Evolutionary conservation across 2,888 invertebrate genomes (phyloP).

Genomic region (Tribolium freemani): DNA sequence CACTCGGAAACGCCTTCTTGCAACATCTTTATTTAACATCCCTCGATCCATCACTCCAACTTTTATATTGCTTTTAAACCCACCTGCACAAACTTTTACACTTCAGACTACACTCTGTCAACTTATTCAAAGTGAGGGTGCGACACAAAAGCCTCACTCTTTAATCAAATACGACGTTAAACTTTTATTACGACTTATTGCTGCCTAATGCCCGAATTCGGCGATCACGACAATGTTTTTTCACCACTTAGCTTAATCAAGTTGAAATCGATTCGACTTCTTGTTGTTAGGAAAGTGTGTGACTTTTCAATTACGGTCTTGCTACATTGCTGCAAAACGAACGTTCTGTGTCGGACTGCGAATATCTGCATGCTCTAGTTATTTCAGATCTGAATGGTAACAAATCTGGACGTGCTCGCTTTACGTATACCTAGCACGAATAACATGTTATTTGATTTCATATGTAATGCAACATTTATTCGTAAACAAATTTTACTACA

Average conservation of each 20-base stretch:
- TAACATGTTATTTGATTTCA: not conserved
- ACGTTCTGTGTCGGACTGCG: not conserved
- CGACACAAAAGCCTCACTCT: slow-evolving; percentile 31
- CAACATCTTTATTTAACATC: slow-evolving; percentile 51
- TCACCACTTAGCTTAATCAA: too few relatives aligned
- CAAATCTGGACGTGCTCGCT: not conserved
- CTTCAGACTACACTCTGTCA: slow-evolving; percentile 42
- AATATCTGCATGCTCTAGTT: not conserved
- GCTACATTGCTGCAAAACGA: not conserved
- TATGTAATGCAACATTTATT: not conserved
- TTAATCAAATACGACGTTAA: slow-evolving; percentile 36
- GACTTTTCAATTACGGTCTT: not conserved
- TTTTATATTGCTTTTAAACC: slow-evolving; percentile 50
- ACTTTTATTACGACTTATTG: slow-evolving; percentile 38
- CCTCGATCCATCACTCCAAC: slow-evolving; percentile 47
- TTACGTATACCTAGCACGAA: not conserved
- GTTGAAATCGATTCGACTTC: too few relatives aligned
- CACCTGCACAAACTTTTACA: slow-evolving; percentile 49
- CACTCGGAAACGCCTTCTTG: slow-evolving; percentile 49
- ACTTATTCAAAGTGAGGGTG: slow-evolving; percentile 38
- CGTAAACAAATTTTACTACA: too few relatives aligned
- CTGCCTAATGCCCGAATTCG: not conserved
- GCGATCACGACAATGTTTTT: too few relatives aligned
- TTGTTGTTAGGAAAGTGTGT: not conserved
- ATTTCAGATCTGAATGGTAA: not conserved